These are phyloP conservation scores for Xanthia icteritia DNA, from an alignment of 2,888 invertebrate species.

Conservation along the genomic window DNA sequence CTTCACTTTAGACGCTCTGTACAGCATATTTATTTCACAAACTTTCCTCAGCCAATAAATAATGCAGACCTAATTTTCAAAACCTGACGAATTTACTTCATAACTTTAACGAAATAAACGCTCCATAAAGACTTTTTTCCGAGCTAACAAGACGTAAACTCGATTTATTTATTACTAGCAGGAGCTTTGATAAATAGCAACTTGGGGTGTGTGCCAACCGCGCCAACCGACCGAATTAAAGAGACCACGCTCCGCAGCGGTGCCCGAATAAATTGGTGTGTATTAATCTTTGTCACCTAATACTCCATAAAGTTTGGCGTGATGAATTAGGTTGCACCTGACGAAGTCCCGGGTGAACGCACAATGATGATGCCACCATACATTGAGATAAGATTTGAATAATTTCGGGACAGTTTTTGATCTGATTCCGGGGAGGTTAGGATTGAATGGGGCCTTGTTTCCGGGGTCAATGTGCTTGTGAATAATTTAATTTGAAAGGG, in stretches of 20 bases:
- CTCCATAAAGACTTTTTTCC: constrained; percentile 61
- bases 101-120: constrained; percentile 62
- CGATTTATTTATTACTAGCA: constrained; percentile 65
- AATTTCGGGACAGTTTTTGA: constrained; percentile 49
- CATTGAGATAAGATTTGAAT: constrained; percentile 50
- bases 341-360: constrained; percentile 46
- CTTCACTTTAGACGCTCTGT: neutral
- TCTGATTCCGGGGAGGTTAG: constrained; percentile 29
- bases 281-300: constrained; percentile 86
- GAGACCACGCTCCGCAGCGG: constrained; percentile 63
- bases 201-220: constrained; percentile 56
- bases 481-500: constrained; percentile 40
- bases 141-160: constrained; percentile 62
- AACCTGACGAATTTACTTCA: constrained; percentile 50
- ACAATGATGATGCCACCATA: constrained; percentile 43
- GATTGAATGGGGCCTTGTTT: constrained; percentile 9
- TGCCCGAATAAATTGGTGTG: constrained; percentile 77
- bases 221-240: constrained; percentile 65
- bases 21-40: constrained; percentile 33
- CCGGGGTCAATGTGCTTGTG: constrained; percentile 33
- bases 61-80: constrained; percentile 42
- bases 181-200: constrained; percentile 65
- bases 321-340: constrained; percentile 79
- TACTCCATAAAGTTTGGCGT: constrained; percentile 80
- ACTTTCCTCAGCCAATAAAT: constrained; percentile 46